Evolutionary conservation across 2,797 vertebrate species (phyloP).

Genomic region (Cuniculus paca): DNA sequence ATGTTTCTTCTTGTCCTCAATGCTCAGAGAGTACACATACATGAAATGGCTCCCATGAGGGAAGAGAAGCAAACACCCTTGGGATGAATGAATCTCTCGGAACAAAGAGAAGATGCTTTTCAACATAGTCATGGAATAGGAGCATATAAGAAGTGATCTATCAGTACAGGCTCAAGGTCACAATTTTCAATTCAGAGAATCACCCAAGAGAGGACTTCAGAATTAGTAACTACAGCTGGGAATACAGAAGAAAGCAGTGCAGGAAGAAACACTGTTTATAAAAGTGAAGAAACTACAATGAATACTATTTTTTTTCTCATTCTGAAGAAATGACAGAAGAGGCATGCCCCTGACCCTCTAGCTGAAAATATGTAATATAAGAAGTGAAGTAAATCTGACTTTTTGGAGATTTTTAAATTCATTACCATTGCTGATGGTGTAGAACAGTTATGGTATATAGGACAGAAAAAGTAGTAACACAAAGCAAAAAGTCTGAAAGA

Average conservation of each 20-base stretch:
- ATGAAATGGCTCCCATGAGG: conserved; percentile 28
- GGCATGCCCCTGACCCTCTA: not conserved
- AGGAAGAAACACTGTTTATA: conserved; percentile 74
- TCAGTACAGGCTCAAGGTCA: conserved; percentile 77
- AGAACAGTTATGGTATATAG: not conserved
- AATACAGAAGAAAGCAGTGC: conserved; percentile 37
- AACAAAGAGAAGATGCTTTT: conserved; percentile 66
- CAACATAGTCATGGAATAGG: conserved; percentile 69
- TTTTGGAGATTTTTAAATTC: conserved; percentile 1
- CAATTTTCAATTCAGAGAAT: conserved; percentile 79
- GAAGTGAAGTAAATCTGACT: conserved; percentile 24
- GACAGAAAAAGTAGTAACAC: not conserved
- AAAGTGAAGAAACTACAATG: conserved; percentile 61
- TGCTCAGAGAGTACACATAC: conserved; percentile 1
- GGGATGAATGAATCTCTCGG: conserved; percentile 67
- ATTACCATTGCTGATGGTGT: not conserved
- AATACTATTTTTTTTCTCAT: conserved; percentile 67
- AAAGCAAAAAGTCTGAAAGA: conserved; percentile 2
- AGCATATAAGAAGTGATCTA: conserved; percentile 76
- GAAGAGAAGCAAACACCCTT: conserved; percentile 53
- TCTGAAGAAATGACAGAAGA: conserved; percentile 40
- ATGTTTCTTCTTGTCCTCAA: conserved; percentile 53
- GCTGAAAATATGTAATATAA: not conserved
- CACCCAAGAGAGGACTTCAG: conserved; percentile 78
- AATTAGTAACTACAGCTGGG: conserved; percentile 80